phyloP scores from a whole-genome alignment of 2,113 vertebrate genomes.

The Recurvirostra avosetta region DNA sequence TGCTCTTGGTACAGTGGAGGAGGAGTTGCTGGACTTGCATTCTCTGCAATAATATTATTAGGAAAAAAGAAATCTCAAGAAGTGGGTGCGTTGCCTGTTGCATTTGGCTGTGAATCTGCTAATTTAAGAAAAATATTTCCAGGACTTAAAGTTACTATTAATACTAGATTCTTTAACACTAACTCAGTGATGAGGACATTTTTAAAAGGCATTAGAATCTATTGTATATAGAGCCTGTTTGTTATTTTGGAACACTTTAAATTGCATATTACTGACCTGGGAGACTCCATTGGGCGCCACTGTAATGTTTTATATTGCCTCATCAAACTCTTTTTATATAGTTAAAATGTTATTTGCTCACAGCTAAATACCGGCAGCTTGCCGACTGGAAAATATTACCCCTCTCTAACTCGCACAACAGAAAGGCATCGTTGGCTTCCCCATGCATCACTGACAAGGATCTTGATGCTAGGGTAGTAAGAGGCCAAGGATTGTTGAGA shows the following conservation, averaged over 20 bases:
- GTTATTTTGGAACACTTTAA: slow-evolving; percentile 49
- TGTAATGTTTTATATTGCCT: slow-evolving; percentile 56
- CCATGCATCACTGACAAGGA: neutral
- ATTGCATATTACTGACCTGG: slow-evolving; percentile 37
- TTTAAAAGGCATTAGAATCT: slow-evolving; percentile 2
- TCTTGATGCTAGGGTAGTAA: neutral
- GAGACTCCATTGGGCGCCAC: slow-evolving; percentile 13
- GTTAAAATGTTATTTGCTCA: slow-evolving; percentile 48
- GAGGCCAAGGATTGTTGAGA: neutral
- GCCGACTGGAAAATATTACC: slow-evolving; percentile 38
- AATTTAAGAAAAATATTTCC: neutral
- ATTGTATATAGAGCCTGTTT: slow-evolving; percentile 26
- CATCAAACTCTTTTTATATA: slow-evolving; percentile 61
- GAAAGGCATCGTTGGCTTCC: neutral
- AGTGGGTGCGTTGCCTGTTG: neutral
- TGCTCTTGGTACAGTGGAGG: neutral
- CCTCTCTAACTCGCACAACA: neutral
- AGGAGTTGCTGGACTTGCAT: neutral
- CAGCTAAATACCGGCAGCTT: slow-evolving; percentile 58
- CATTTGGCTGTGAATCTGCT: neutral
- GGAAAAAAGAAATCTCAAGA: neutral
- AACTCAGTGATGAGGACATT: neutral
- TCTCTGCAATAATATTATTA: neutral
- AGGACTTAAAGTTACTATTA: neutral
- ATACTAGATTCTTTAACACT: neutral